Conservation (phyloP, 2,888 invertebrate species). For the Drosophila macrospina region DNA sequence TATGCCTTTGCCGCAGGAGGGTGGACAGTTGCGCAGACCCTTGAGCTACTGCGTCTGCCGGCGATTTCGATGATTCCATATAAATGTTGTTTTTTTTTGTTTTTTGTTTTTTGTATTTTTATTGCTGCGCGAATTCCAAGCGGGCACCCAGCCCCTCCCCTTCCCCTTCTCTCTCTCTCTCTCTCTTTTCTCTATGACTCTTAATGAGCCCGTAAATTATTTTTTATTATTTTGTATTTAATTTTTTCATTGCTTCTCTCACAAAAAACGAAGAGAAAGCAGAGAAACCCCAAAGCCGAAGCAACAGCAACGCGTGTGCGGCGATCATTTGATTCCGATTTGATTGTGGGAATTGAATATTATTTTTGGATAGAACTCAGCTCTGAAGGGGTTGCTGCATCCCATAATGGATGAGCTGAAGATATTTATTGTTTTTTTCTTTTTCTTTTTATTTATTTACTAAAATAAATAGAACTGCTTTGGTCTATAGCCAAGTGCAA, state of each 20-base stretch:
- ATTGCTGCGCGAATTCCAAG: conserved; percentile 58
- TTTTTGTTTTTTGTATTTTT: conserved; percentile 35
- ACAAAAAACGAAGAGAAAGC: conserved; percentile 10
- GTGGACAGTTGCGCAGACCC: conserved; percentile 34
- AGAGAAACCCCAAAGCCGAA: not conserved
- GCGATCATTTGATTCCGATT: conserved; percentile 63
- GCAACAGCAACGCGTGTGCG: conserved; percentile 57
- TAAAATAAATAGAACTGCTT: conserved; percentile 2
- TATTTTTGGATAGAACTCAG: conserved; percentile 2
- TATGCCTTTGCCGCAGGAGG: conserved; percentile 43
- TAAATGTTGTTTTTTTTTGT: conserved; percentile 4
- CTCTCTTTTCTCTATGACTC: conserved; percentile 33
- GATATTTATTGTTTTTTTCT: not conserved
- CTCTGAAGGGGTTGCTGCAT: conserved; percentile 41
- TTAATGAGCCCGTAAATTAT: conserved; percentile 81
- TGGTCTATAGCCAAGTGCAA: not conserved
- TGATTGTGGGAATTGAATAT: conserved; percentile 71
- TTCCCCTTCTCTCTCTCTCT: not conserved
- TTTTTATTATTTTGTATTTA: conserved; percentile 82
- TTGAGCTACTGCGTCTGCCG: conserved; percentile 18
- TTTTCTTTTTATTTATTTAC: not conserved
- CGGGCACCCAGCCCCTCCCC: conserved; percentile 34
- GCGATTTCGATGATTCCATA: conserved; percentile 29
- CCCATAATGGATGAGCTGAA: conserved; percentile 1
- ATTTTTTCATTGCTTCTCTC: conserved; percentile 75